Evolutionary conservation across 2,113 vertebrate genomes (phyloP).

Genomic region (Mesocricetus auratus): DNA sequence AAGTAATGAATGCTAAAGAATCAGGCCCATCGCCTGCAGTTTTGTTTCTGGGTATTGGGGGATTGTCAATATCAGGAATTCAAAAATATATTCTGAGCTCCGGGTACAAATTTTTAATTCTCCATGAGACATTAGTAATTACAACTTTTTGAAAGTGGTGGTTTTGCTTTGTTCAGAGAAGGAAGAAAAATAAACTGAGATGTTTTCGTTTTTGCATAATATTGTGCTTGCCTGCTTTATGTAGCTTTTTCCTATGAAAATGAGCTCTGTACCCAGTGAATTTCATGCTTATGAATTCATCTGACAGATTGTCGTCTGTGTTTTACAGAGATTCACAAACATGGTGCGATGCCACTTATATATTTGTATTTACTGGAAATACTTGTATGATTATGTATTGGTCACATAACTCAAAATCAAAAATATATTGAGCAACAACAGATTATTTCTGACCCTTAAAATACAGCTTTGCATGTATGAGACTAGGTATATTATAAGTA

Average conservation of each 20-base stretch:
- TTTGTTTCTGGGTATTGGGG: neutral
- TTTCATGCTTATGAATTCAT: neutral
- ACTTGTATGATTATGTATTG: neutral
- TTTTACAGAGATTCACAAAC: neutral
- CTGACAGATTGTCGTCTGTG: neutral
- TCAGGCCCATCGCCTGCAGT: fast-evolving
- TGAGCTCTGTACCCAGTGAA: neutral
- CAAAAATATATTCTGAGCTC: neutral
- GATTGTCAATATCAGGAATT: neutral
- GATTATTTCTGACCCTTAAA: neutral
- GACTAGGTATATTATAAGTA: neutral
- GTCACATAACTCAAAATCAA: neutral
- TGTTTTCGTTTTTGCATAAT: neutral
- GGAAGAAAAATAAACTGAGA: neutral
- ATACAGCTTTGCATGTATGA: neutral
- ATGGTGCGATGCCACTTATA: neutral
- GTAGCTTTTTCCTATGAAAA: neutral
- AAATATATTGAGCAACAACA: neutral
- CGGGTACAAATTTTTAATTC: neutral
- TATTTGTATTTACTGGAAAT: neutral
- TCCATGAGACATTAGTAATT: neutral
- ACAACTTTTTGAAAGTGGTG: neutral
- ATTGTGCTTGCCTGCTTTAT: neutral
- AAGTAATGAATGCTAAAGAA: neutral
- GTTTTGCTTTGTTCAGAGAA: neutral